Conservation (phyloP, 37 sponge, comb jelly and placozoan genomes). For the Chondrilla cf. caribensis region DNA sequence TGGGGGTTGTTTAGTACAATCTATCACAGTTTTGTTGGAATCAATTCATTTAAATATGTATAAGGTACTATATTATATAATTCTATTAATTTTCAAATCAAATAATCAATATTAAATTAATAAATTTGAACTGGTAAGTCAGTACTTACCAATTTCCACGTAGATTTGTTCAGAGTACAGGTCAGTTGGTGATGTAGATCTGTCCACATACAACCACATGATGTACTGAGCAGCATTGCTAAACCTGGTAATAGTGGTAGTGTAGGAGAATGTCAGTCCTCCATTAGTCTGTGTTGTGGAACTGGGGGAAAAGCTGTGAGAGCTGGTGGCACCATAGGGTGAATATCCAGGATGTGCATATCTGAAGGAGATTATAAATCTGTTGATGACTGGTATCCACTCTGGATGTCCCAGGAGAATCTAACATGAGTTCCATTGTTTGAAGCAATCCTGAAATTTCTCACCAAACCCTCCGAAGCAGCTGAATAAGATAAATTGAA, state of each 20-base stretch:
- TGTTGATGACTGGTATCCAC: background rate
- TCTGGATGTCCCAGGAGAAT: conserved; percentile 14
- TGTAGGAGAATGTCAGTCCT: background rate
- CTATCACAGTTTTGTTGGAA: no score
- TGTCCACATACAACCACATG: conserved; percentile 10
- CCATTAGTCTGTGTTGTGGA: background rate
- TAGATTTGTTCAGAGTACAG: background rate
- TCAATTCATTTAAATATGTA: no score
- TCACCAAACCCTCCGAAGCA: background rate
- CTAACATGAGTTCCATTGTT: background rate
- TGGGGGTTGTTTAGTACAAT: no score
- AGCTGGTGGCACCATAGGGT: no score
- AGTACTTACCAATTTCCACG: conserved; percentile 9
- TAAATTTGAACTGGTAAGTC: no score
- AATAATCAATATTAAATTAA: no score
- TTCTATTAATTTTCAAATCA: no score
- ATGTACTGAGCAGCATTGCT: background rate
- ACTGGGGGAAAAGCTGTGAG: background rate
- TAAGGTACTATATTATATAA: no score
- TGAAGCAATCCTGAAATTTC: background rate
- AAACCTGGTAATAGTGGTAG: background rate
- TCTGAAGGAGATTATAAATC: background rate
- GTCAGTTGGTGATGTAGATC: background rate
- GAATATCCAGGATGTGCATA: background rate
- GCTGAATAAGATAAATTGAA: no score